Base-by-base conservation (phyloP, 2,113 vertebrate genomes). In the Toxostoma redivivum region DNA sequence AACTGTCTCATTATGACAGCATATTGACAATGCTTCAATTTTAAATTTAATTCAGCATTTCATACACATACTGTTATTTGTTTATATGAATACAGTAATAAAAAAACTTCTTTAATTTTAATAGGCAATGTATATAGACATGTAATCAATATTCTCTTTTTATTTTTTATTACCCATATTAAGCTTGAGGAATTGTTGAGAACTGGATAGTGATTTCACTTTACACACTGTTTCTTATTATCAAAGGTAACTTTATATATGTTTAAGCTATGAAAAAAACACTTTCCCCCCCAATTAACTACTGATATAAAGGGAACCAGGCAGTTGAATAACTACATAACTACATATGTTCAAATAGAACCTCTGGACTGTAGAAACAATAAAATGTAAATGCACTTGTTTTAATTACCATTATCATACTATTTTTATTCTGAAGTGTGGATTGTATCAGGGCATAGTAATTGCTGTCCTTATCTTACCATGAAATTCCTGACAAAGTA, bases 31-130 rank as follows among this genome's bases (percentile, higher is more conserved):
- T 62, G 28, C 7, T 71, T 37, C 10, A 12, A 66, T 45, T 81
- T 70, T 40, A 88, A 70, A 45, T 79, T 62, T 64, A 61, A 65
- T 70, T 65, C 7, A 45, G 9, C 1, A n/a, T 66, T 66, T 66
- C 50, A 60, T 48, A 25, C 0, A 17, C 4, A 35, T 2, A 21
- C 0, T 30, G 3, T 20, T n/a, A 31, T 28, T 51, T 57, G 2
- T 61, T 56, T 61, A 25, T 57, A 56, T n/a, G 61, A 65, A 70
- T 8, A 48, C 4, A 58, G 10, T 40, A 37, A 57, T n/a, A 40
- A 40, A 91, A 85, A 51, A 38, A 7, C 2, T 23, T 10, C 10
- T 40, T 57, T 57, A 15, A 38, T 69, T 86, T 79, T 56, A 44
- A 38, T 45, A 72, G 2, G 2, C 5, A 76, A 38, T 23, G 3